Percentiles rank a stretch among this genome's conserved stretches.
Conservation (phyloP, 2,113 vertebrate genomes). For the Sprattus sprattus region DNA sequence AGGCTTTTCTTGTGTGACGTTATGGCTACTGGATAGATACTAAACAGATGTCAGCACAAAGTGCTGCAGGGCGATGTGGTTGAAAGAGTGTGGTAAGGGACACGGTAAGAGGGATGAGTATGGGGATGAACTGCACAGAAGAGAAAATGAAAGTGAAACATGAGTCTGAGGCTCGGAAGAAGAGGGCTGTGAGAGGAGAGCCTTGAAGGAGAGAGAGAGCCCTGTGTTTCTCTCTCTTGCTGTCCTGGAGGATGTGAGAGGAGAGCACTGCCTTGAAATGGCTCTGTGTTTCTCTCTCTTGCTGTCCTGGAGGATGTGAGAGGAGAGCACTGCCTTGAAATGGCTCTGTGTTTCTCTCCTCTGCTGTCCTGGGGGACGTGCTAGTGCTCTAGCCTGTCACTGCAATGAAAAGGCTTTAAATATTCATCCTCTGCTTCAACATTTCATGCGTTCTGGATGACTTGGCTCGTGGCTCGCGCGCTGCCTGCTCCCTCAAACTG, state of each 20-base stretch:
- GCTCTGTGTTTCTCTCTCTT: background rate
- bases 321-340: background rate
- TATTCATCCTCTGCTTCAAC: conserved; percentile 36
- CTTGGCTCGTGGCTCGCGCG: background rate
- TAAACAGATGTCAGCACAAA: background rate
- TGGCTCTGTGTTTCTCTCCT: background rate
- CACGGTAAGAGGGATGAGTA: background rate
- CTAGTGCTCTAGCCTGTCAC: background rate
- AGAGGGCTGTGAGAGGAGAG: background rate
- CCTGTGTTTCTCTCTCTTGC: too few species aligned
- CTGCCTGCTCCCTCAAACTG: background rate
- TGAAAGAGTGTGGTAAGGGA: background rate
- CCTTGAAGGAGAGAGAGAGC: too few species aligned
- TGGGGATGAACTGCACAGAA: background rate
- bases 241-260: background rate
- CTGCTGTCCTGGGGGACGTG: background rate
- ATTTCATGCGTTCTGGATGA: conserved; percentile 39
- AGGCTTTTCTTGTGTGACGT: background rate
- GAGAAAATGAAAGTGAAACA: background rate
- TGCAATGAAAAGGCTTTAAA: conserved; percentile 18
- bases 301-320: background rate
- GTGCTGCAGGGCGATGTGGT: background rate
- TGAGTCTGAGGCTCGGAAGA: background rate
- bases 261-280: background rate
- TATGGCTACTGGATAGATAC: background rate